Conservation (phyloP, 2,113 vertebrate species). For the Phrynocephalus versicolor region DNA sequence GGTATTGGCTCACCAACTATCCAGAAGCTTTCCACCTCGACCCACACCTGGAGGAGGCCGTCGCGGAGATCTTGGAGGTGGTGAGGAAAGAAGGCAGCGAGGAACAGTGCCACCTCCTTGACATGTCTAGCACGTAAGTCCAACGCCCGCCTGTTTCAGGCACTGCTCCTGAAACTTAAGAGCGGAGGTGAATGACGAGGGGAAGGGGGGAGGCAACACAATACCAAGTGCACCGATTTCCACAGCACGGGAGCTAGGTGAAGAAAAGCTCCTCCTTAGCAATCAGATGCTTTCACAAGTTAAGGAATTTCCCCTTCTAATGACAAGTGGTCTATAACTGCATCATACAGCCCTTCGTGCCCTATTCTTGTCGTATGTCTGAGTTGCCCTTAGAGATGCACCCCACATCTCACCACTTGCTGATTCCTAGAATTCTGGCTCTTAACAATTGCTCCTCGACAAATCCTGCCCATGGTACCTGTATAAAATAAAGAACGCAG, state of each 20-base stretch:
- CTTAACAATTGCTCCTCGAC: background rate
- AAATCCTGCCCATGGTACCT: background rate
- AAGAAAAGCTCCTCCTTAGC: too few species aligned
- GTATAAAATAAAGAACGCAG: background rate
- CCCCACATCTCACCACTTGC: background rate
- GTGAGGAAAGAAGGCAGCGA: slow-evolving; percentile 74
- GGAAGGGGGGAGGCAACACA: background rate
- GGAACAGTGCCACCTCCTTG: slow-evolving; percentile 72
- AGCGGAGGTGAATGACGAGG: too few species aligned
- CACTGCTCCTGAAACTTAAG: background rate
- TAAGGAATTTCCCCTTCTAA: too few species aligned
- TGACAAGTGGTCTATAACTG: too few species aligned
- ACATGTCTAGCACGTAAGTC: slow-evolving; percentile 81
- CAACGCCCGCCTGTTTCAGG: background rate
- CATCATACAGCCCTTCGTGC: too few species aligned
- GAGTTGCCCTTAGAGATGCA: too few species aligned
- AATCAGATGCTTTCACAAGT: too few species aligned
- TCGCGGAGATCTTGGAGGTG: slow-evolving; percentile 82
- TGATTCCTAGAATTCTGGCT: background rate
- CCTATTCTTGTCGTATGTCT: too few species aligned
- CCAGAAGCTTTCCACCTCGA: slow-evolving; percentile 81
- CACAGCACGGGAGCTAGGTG: too few species aligned
- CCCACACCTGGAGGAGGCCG: slow-evolving; percentile 79
- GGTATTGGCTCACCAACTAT: slow-evolving; percentile 85
- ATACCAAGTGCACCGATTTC: too few species aligned